Conservation (phyloP, 2,797 vertebrate genomes). For the Tarsius wallacei region DNA sequence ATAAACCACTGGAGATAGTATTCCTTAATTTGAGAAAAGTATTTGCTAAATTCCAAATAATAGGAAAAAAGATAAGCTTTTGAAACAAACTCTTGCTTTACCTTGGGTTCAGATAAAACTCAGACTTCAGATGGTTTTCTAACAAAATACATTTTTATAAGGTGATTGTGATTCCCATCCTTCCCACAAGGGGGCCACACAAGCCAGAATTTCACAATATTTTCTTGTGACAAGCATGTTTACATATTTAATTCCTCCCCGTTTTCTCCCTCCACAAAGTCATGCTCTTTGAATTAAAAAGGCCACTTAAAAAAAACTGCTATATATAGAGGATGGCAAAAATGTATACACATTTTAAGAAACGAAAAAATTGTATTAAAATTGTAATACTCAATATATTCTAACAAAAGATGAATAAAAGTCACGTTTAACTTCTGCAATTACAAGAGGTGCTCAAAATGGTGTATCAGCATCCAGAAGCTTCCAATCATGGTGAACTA, state of each 20-base stretch:
- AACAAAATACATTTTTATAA: slow-evolving; percentile 14
- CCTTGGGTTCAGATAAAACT: not conserved
- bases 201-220: not conserved
- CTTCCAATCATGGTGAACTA: too few relatives aligned
- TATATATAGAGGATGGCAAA: not conserved
- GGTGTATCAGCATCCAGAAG: too few relatives aligned
- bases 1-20: not conserved
- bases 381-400: too few relatives aligned
- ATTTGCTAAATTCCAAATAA: not conserved
- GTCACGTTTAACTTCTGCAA: too few relatives aligned
- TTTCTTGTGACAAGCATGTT: not conserved
- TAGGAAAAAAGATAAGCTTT: not conserved
- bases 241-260: not conserved
- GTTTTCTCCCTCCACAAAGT: not conserved
- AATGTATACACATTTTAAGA: too few relatives aligned
- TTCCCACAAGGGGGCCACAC: slow-evolving; percentile 18
- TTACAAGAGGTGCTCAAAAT: too few relatives aligned
- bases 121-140: not conserved
- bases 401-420: too few relatives aligned
- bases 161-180: slow-evolving; percentile 51
- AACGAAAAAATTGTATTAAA: too few relatives aligned
- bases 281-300: not conserved
- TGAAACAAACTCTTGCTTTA: slow-evolving; percentile 41
- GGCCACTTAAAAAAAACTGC: not conserved
- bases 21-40: not conserved